Evolutionary conservation across 2,113 vertebrate genomes (phyloP).

Genomic region (Nibea coibor): DNA sequence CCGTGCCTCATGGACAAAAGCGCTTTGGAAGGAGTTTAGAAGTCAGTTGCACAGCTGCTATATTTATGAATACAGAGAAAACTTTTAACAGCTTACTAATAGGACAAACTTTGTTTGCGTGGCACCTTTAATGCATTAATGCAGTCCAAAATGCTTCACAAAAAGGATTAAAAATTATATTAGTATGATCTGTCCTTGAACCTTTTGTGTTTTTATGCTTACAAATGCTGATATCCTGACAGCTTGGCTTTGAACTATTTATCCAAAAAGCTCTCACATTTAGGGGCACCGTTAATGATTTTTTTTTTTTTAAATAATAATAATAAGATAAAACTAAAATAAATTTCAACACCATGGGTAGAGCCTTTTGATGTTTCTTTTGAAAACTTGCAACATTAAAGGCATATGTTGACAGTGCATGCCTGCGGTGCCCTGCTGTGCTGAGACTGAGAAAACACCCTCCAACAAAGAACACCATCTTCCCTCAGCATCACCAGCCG

Average conservation of each 20-base stretch:
- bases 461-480: slow-evolving; percentile 62
- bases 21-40: no score
- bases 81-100: not conserved
- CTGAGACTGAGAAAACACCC: slow-evolving; percentile 61
- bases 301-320: not conserved
- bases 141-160: not conserved
- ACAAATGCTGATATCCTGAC: slow-evolving; percentile 4
- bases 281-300: slow-evolving; percentile 35
- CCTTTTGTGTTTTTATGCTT: slow-evolving; percentile 31
- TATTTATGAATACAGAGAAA: not conserved
- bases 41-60: not conserved
- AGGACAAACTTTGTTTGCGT: not conserved
- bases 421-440: slow-evolving; percentile 60
- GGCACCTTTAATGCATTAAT: not conserved
- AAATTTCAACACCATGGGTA: slow-evolving; percentile 30
- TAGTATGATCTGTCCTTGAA: slow-evolving; percentile 10
- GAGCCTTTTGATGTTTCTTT: slow-evolving; percentile 64
- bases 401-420: slow-evolving; percentile 62
- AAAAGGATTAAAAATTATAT: not conserved
- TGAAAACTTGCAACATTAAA: slow-evolving; percentile 62
- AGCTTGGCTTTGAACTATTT: slow-evolving; percentile 58
- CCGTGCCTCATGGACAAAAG: not conserved
- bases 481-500: slow-evolving; percentile 50
- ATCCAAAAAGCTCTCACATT: slow-evolving; percentile 21
- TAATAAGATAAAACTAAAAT: slow-evolving; percentile 48